A percentile compares a stretch with the other conserved stretches of the same genome.
phyloP scores from a whole-genome alignment of 2,888 invertebrate genomes.

The Argyresthia goedartella region DNA sequence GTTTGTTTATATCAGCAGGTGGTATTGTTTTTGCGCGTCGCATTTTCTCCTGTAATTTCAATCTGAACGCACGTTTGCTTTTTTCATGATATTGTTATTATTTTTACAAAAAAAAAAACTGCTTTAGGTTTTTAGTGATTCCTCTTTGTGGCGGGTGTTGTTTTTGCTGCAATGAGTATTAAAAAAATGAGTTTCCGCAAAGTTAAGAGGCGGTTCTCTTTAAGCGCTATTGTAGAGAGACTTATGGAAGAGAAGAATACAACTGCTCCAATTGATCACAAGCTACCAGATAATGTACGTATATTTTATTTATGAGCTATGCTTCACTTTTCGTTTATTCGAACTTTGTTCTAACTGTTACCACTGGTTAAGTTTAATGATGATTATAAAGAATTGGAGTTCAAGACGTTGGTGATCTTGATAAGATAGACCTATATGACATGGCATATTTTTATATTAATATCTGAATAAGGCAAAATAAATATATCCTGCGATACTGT shows the following conservation, averaged over 20 bases:
- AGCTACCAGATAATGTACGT: too few species aligned
- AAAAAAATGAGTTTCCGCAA: not conserved
- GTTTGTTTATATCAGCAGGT: constrained; percentile 22
- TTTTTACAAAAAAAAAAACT: not conserved
- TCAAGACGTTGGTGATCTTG: too few species aligned
- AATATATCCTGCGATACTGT: too few species aligned
- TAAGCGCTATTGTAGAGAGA: not conserved
- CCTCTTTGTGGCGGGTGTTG: not conserved
- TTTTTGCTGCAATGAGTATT: not conserved
- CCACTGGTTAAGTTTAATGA: too few species aligned
- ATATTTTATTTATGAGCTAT: too few species aligned
- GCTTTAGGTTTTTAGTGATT: not conserved
- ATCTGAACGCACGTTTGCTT: constrained; percentile 41
- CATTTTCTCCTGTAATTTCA: constrained; percentile 59
- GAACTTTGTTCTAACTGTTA: too few species aligned
- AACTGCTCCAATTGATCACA: too few species aligned
- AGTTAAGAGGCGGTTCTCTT: not conserved
- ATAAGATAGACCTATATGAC: too few species aligned
- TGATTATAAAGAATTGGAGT: too few species aligned
- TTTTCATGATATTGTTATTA: not conserved
- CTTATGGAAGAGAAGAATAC: not conserved
- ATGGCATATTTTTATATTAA: too few species aligned
- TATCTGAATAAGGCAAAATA: too few species aligned
- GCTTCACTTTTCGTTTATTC: too few species aligned
- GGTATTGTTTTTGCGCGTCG: constrained; percentile 34